Evolutionary conservation across 2,113 vertebrate species (phyloP).

Genomic region (Microcebus tavaratra): DNA sequence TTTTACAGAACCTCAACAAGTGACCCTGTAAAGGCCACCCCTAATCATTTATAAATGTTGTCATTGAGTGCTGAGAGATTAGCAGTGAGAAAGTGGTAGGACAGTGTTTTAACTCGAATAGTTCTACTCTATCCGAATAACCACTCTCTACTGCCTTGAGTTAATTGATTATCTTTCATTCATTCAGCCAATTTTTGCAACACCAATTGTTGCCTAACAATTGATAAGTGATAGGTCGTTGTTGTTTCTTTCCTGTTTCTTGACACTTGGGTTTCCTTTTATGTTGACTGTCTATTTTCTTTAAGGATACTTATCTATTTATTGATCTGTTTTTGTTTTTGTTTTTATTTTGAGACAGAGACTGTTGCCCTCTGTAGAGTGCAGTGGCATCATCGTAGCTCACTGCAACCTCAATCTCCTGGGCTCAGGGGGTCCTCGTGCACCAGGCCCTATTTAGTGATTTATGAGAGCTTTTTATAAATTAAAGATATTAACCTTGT

Average conservation of each 20-base stretch:
- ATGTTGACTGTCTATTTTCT: neutral
- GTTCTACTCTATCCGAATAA: neutral
- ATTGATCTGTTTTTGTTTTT: neutral
- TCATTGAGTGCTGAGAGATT: neutral
- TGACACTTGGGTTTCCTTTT: neutral
- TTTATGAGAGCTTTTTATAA: neutral
- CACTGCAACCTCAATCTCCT: no score
- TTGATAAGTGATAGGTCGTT: neutral
- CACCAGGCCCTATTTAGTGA: neutral
- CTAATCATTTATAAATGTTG: neutral
- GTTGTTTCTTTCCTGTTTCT: neutral
- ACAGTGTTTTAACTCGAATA: neutral
- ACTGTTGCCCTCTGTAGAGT: no score
- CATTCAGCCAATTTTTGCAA: slow-evolving; percentile 3
- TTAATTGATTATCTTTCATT: neutral
- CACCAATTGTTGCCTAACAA: neutral
- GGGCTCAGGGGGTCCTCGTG: no score
- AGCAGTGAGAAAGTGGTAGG: neutral
- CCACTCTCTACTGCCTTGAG: neutral
- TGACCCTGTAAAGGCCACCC: neutral
- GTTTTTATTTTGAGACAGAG: no score
- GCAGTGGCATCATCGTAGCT: no score
- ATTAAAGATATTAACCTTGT: neutral
- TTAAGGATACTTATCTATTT: neutral
- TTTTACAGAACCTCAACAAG: neutral